Conservation (phyloP, 2,888 invertebrate species). For the Pristionchus japonicus region DNA sequence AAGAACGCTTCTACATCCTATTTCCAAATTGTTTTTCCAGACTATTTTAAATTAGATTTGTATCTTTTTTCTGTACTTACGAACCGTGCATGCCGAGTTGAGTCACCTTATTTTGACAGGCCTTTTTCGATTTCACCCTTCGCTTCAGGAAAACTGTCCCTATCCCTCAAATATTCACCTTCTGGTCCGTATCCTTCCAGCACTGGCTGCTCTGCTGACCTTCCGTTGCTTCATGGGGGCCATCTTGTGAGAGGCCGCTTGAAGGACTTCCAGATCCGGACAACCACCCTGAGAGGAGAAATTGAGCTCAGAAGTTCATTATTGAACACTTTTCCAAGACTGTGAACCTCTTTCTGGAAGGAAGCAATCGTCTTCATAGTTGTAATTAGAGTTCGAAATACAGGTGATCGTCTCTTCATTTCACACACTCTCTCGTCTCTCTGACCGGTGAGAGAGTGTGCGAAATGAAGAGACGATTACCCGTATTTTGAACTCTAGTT, state of each 20-base stretch:
- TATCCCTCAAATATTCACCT: not conserved
- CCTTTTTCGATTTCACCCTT: too few relatives aligned
- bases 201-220: conserved; percentile 36
- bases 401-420: too few relatives aligned
- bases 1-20: not conserved
- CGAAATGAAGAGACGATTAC: not conserved
- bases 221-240: conserved; percentile 45
- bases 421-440: too few relatives aligned
- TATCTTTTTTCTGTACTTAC: not conserved
- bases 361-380: not conserved
- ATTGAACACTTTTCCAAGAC: not conserved
- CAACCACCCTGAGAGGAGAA: not conserved
- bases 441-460: too few relatives aligned
- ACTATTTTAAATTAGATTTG: not conserved
- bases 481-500: not conserved
- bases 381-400: too few relatives aligned
- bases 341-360: too few relatives aligned
- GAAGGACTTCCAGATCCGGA: conserved; percentile 38
- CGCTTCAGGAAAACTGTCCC: too few relatives aligned
- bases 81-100: not conserved
- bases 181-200: conserved; percentile 1
- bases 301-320: not conserved
- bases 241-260: conserved; percentile 22
- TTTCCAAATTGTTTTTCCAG: not conserved
- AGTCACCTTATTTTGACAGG: not conserved